Evolutionary conservation across 2,797 vertebrate genomes (phyloP), one percentile per base, ranked within the genome.

Genomic region (Argyrosomus regius): DNA sequence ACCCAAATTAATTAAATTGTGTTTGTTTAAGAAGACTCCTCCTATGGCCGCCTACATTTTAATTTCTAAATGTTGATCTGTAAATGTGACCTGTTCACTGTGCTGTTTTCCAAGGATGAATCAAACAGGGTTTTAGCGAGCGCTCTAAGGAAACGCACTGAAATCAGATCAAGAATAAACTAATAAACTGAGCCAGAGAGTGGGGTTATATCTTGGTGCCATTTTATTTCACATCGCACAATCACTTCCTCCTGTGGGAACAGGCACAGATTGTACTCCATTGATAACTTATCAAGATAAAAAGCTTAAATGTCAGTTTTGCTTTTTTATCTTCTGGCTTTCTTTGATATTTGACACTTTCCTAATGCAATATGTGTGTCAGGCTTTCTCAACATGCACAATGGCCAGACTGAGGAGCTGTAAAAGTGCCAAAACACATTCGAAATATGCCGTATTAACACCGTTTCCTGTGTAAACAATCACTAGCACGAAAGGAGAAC

Each of bases 241-340:
- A 92, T 92, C 68, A 53, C 75, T 72, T 78, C 63, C 72, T 87
- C 84, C 89, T 90, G 82, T 87, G 87, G 80, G 84, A 91, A 85
- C 88, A 84, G 87, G 61, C 79, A 76, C 80, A 91, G 87, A 88
- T 90, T 89, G 77, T 90, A 84, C 87, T 87, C 87, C 89, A 92
- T 93, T 94, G 95, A 97, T 96, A 96, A 93, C 95, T 96, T 96
- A 96, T 97, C 95, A 74, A 92, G 92, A 96, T 91, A 76, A 84
- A 94, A 96, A 95, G 95, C 96, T 95, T 96, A 96, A 94, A 97
- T 97, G 96, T 95, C 96, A 96, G 92, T 95, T 95, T 96, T 94
- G 93, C 89, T 86, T 93, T 92, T 95, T 92, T 87, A 93, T 93
- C 93, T 94, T 93, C 92, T 92, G 94, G 93, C 93, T 95, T 92